These are phyloP conservation scores for Taeniopygia guttata DNA, from an alignment of 2,797 vertebrate species.

Conservation along the genomic window DNA sequence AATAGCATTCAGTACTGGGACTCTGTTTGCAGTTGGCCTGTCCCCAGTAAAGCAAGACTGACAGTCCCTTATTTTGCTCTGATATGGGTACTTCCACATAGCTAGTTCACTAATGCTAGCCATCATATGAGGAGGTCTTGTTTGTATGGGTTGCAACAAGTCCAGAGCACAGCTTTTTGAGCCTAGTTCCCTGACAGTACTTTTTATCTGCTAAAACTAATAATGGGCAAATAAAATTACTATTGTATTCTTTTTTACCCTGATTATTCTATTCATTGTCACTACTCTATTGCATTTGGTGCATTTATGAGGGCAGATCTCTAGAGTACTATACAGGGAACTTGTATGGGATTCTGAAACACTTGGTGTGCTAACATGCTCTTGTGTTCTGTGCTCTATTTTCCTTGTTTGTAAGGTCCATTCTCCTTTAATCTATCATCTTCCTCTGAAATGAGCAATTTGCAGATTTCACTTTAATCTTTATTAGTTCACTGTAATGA, in stretches of 20 bases:
- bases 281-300: not conserved
- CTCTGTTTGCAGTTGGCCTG: not conserved
- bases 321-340: not conserved
- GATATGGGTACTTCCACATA: not conserved
- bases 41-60: not conserved
- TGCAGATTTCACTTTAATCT: not conserved
- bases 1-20: not conserved
- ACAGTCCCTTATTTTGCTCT: not conserved
- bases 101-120: not conserved
- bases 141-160: not conserved
- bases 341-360: rapidly evolving
- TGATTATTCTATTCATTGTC: not conserved
- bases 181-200: not conserved
- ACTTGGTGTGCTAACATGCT: not conserved
- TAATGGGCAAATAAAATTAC: not conserved
- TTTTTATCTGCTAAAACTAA: not conserved
- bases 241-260: not conserved
- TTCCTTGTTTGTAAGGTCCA: not conserved
- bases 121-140: not conserved
- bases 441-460: not conserved
- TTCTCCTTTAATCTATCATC: not conserved
- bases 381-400: not conserved
- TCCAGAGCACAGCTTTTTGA: not conserved
- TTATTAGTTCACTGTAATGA: not conserved
- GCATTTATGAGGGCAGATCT: not conserved